Percentiles rank a stretch among this genome's conserved stretches.
phyloP scores from a whole-genome alignment of 2,888 invertebrate species.

The Standfussiana lucernea region DNA sequence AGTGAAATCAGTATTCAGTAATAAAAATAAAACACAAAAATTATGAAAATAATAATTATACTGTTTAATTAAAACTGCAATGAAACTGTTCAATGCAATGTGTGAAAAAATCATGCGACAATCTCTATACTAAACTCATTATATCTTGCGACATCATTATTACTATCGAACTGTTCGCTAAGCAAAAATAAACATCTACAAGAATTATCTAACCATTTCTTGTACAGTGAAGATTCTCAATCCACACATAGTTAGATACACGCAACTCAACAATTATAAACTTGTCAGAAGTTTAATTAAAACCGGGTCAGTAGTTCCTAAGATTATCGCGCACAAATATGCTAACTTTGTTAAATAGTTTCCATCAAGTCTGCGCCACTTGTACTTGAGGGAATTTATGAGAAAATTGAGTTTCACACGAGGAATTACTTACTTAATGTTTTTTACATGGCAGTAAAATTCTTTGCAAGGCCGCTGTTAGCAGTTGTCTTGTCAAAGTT shows the following conservation, averaged over 20 bases:
- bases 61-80: not conserved
- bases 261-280: slow-evolving; percentile 59
- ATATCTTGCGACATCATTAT: not conserved
- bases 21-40: not conserved
- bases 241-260: slow-evolving; percentile 44
- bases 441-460: not conserved
- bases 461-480: slow-evolving; percentile 12
- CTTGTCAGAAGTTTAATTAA: slow-evolving; percentile 61
- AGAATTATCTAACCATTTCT: not conserved
- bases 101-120: too few species aligned
- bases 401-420: slow-evolving; percentile 33
- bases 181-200: not conserved
- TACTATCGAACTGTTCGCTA: not conserved
- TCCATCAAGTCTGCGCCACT: slow-evolving; percentile 24
- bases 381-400: slow-evolving; percentile 28
- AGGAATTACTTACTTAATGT: slow-evolving; percentile 9
- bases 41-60: not conserved
- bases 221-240: slow-evolving; percentile 1
- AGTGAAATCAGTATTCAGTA: not conserved
- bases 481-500: not conserved
- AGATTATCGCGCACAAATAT: slow-evolving; percentile 64
- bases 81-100: not conserved
- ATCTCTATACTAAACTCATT: not conserved
- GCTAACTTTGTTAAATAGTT: slow-evolving; percentile 65
- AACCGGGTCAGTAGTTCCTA: slow-evolving; percentile 60